Evolutionary conservation across 2,888 invertebrate genomes (phyloP).

Genomic region (Deroplatys truncata): DNA sequence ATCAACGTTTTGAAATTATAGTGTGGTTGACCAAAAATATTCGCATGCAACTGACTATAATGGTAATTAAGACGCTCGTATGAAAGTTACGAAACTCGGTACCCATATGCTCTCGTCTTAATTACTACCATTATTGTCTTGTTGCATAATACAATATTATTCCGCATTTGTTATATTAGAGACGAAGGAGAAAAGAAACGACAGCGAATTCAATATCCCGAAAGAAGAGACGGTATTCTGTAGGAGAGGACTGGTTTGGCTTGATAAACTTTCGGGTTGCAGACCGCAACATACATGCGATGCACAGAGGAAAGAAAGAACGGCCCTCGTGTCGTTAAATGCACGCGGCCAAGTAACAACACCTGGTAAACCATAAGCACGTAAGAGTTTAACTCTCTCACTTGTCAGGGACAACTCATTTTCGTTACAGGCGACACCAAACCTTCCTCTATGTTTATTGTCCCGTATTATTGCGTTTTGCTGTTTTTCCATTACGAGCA

Average conservation of each 20-base stretch:
- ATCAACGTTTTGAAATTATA: no score
- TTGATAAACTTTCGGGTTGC: neutral
- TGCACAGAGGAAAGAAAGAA: neutral
- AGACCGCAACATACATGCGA: neutral
- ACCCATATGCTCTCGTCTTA: no score
- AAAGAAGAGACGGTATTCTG: no score
- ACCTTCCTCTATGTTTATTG: slow-evolving; percentile 24
- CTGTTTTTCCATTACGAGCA: slow-evolving; percentile 21
- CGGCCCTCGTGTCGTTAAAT: neutral
- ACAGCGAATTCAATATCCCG: no score
- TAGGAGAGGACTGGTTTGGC: neutral
- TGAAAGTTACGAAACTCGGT: no score
- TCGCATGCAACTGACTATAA: no score
- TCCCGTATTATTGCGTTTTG: slow-evolving; percentile 24
- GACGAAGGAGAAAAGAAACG: no score
- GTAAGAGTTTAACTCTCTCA: neutral
- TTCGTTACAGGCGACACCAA: neutral
- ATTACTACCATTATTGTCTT: no score
- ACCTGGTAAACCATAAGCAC: neutral
- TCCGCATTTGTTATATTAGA: no score
- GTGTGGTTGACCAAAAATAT: no score
- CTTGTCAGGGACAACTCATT: slow-evolving; percentile 2
- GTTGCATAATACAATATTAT: no score
- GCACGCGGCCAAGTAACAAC: neutral
- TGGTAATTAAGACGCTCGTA: no score